Evolutionary conservation across 2,888 invertebrate genomes (phyloP), one percentile per base, ranked within the genome.

Genomic region (Neoaliturus tenellus): DNA sequence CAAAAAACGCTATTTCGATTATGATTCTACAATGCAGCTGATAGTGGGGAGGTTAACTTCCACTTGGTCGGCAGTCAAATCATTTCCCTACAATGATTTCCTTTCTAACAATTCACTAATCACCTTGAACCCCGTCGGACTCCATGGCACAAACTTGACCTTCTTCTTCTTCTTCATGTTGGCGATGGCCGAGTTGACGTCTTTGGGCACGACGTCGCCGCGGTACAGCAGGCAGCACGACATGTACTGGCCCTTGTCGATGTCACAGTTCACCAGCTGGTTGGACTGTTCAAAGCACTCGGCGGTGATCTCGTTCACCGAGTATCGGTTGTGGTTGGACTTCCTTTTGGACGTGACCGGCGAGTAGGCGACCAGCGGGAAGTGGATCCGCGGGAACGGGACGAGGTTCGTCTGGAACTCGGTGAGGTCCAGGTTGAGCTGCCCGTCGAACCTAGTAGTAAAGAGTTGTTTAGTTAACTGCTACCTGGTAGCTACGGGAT

Each of bases 311-410:
- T 96, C 96, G 0, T 95, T 93, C 1, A 96, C 96, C 0, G 95
- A 93, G 92, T 95, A 93, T 87, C 95, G 95, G 89, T 95, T 95
- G 90, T 95, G 95, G 88, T 92, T 93, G 0, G 95, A 95, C 88
- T 96, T 94, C 86, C 95, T 94, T 0, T 93, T 93, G 0, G 95
- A 95, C 4, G 96, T 92, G 14, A 95, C 93, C 0, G 95, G 95
- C 0, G 95, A 95, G 88, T 95, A 95, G 0, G 95, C 94, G 0
- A 94, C 94, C 80, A 93, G 90, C 0, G 97, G 97, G 90, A 97
- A 98, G 90, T 98, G 98, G 87, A 98, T 98, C 81, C 98, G 93
- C 0, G 98, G 98, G 90, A 97, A 98, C 0, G 98, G 98, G 80
- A 98, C 97, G 86, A 97, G 91, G 91, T 97, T 97, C 86, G 92